These are phyloP conservation scores for Achlya flavicornis DNA, from an alignment of 2,888 invertebrate species.

Conservation along the genomic window DNA sequence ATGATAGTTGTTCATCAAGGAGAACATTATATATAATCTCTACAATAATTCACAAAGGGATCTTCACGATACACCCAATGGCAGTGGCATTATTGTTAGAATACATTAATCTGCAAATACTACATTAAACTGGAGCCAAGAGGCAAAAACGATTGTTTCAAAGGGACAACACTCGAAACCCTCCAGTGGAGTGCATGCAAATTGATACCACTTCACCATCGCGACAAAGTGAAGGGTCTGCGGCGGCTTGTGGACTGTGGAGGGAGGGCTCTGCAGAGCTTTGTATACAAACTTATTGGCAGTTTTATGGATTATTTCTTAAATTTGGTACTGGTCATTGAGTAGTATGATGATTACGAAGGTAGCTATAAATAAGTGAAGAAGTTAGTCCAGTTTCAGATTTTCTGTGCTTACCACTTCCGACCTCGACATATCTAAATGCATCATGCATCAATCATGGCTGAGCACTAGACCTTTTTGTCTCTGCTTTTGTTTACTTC, in stretches of 20 bases:
- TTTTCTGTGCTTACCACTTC: too few species aligned
- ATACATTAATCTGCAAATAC: slow-evolving; percentile 19
- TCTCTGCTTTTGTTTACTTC: too few species aligned
- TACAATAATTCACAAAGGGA: too few species aligned
- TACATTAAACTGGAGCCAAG: slow-evolving; percentile 48
- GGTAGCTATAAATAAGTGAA: too few species aligned
- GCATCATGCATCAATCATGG: too few species aligned
- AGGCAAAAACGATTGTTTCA: slow-evolving; percentile 69
- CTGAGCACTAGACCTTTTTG: too few species aligned
- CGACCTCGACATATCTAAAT: too few species aligned
- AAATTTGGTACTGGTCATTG: too few species aligned
- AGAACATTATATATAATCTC: background rate
- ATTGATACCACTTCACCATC: slow-evolving; percentile 71
- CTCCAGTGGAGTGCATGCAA: slow-evolving; percentile 71
- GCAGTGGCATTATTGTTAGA: background rate
- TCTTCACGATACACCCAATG: too few species aligned
- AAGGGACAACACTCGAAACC: slow-evolving; percentile 68
- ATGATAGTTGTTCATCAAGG: background rate
- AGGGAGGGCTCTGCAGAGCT: background rate
- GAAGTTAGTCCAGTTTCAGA: too few species aligned
- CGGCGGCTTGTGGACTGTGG: background rate
- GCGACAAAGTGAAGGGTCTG: slow-evolving; percentile 55
- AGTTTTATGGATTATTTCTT: background rate
- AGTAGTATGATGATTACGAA: too few species aligned
- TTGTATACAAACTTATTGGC: background rate